Evolutionary conservation across 2,797 vertebrate genomes (phyloP).

Genomic region (Rhabdomys pumilio): DNA sequence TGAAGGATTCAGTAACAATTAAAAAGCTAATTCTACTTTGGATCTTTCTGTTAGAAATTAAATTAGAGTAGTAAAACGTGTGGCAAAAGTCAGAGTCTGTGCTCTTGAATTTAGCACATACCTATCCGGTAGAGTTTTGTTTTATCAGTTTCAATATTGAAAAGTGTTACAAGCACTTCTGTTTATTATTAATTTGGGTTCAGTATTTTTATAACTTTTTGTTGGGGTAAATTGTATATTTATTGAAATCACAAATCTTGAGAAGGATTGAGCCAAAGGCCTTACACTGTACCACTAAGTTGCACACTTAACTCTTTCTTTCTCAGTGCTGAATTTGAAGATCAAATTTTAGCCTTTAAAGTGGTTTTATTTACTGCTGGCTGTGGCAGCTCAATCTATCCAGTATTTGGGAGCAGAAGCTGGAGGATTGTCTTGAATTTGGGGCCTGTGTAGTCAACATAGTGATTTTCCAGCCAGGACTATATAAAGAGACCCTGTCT

Average conservation of each 20-base stretch:
- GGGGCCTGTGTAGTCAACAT: background rate
- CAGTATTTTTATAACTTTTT: slow-evolving; percentile 30
- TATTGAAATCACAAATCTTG: slow-evolving; percentile 18
- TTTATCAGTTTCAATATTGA: slow-evolving; percentile 22
- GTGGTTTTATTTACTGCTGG: background rate
- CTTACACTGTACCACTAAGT: background rate
- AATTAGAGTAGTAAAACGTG: background rate
- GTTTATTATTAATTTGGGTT: slow-evolving; percentile 17
- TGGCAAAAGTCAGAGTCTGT: background rate
- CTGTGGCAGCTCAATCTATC: background rate
- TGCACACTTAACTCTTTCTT: background rate
- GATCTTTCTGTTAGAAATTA: slow-evolving; percentile 57
- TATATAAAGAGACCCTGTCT: background rate
- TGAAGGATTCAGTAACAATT: background rate
- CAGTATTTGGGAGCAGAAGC: background rate
- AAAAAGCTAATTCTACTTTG: slow-evolving; percentile 52
- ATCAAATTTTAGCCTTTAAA: background rate
- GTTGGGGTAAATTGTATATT: background rate
- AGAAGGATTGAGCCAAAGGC: background rate
- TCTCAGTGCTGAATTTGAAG: background rate
- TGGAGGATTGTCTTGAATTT: no score
- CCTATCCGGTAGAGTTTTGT: background rate
- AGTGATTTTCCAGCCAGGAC: background rate
- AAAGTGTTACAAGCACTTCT: slow-evolving; percentile 32
- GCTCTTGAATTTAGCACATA: background rate